Percentiles rank a stretch among this genome's conserved stretches.
Conservation (phyloP, 2,113 vertebrate genomes). For the Calypte anna region DNA sequence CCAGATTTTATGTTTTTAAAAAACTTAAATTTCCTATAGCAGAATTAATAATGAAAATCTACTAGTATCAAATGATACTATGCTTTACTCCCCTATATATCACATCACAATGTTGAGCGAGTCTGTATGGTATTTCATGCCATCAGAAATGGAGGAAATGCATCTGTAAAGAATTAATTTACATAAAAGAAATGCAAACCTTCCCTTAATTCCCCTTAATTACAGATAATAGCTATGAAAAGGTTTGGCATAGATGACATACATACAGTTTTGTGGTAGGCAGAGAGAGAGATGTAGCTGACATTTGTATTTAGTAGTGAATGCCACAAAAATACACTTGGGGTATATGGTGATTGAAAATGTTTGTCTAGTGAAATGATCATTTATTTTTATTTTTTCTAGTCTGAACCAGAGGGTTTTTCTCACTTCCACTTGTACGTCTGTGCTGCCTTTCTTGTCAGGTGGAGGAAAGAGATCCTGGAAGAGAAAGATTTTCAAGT, state of each 20-base stretch:
- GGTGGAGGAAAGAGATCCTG: slow-evolving; percentile 90
- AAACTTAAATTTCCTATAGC: neutral
- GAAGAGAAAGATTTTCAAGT: slow-evolving; percentile 93
- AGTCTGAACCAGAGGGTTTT: slow-evolving; percentile 98
- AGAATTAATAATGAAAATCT: neutral
- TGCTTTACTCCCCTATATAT: too few species aligned
- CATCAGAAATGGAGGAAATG: neutral
- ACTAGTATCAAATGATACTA: too few species aligned
- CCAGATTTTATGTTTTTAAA: neutral
- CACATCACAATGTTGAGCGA: fast-evolving
- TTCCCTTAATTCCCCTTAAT: neutral
- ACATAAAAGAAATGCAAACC: neutral
- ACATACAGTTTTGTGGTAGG: neutral
- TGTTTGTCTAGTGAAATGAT: neutral
- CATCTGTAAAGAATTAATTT: neutral
- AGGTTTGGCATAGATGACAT: neutral
- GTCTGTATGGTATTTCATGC: neutral
- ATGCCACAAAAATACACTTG: neutral
- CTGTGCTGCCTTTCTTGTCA: slow-evolving; percentile 93
- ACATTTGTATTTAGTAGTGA: neutral
- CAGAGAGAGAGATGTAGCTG: neutral
- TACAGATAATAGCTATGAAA: neutral
- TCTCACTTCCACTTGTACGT: slow-evolving; percentile 97
- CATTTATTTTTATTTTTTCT: neutral
- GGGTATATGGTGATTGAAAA: neutral